Evolutionary conservation across 2,888 invertebrate species (phyloP).

Genomic region (Cynaeus angustus): DNA sequence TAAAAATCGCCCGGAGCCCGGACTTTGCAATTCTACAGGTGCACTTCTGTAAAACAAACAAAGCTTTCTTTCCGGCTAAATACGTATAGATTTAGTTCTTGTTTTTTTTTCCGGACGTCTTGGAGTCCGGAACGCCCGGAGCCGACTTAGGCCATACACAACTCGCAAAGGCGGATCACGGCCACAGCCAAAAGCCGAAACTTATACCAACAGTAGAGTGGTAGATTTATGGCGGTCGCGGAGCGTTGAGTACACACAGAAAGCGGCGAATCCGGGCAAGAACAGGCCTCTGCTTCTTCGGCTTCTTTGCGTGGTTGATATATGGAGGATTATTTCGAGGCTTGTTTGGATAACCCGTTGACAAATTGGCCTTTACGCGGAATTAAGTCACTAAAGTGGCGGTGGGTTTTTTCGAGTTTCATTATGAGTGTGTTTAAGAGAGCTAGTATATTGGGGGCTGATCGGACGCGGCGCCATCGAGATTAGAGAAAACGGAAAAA

Average conservation of each 20-base stretch:
- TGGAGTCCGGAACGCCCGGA: conserved; percentile 34
- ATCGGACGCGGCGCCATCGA: no score
- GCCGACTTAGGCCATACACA: conserved; percentile 41
- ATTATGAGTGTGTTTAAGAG: conserved; percentile 12
- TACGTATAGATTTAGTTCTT: conserved; percentile 27
- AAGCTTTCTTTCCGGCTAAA: conserved; percentile 37
- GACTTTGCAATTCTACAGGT: conserved; percentile 40
- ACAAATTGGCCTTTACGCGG: conserved; percentile 48
- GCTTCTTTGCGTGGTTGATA: conserved; percentile 44
- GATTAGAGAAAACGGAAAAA: no score
- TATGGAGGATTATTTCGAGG: conserved; percentile 46
- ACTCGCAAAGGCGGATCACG: conserved; percentile 49
- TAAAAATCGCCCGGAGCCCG: conserved; percentile 42
- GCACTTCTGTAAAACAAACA: conserved; percentile 39
- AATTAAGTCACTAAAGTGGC: conserved; percentile 37
- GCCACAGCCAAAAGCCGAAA: conserved; percentile 57
- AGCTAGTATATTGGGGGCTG: no score
- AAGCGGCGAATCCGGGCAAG: conserved; percentile 42
- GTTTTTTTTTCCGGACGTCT: conserved; percentile 18
- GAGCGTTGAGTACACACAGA: conserved; percentile 45
- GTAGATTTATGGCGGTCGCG: conserved; percentile 59
- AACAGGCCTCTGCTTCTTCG: conserved; percentile 37
- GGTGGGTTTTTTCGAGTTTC: not conserved
- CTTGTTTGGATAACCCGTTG: conserved; percentile 48
- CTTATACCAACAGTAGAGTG: conserved; percentile 55